Evolutionary conservation across 2,888 invertebrate species (phyloP), one percentile per base, ranked within the genome.

Genomic region (Hecatera dysodea): DNA sequence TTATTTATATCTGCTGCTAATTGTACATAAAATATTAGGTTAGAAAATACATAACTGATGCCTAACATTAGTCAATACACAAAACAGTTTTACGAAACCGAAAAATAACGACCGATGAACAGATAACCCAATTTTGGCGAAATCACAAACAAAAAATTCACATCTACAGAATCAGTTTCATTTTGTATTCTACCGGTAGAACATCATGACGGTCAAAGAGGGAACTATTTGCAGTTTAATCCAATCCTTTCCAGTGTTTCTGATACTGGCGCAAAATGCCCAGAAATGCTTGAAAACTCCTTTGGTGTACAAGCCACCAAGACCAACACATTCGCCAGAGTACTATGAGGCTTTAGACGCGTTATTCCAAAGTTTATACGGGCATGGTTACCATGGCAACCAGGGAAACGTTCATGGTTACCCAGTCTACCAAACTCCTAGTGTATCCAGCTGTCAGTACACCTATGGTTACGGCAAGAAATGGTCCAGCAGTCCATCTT

Each of bases 291-390:
- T 95, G 0, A 90, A 93, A 66, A 95, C 95, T 0, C 95, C 93
- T 0, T 85, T 96, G 0, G 72, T 94, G 0, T 96, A 96, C 68
- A 93, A 94, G 48, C 96, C 95, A 0, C 96, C 96, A 0, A 85
- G 80, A 0, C 93, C 96, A 0, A 95, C 95, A 0, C 94, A 91
- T 12, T 89, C 95, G 0, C 95, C 96, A 0, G 95, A 95, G 46
- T 95, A 94, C 48, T 95, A 95, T 63, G 93, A 93, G 55, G 95
- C 95, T 0, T 85, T 95, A n/a, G 94, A 95, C 46, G 90, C 91
- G 0, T 62, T 95, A 12, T 89, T 95, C 29, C 93, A 94, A 22
- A 88, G 84, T 9, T 27, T 94, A 3, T 90, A 91, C 46, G 90
- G 89, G 0, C 88, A 91, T 36, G 86, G 80, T 56, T 78, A 72